Evolutionary conservation across 2,113 vertebrate genomes (phyloP).

Genomic region (mouse (Mus musculus)): DNA sequence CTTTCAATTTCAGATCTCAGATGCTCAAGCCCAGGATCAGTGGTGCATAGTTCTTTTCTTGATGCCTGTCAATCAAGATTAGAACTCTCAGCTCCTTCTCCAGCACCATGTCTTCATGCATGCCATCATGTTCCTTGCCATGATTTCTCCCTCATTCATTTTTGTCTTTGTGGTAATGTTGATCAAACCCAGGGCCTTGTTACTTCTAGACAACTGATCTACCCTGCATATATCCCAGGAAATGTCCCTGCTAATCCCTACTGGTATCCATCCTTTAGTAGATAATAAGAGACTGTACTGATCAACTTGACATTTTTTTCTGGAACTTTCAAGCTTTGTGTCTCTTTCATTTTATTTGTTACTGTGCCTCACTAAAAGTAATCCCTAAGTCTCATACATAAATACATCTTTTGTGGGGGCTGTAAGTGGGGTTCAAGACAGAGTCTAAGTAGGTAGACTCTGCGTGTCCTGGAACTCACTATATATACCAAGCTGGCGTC

Average conservation of each 20-base stretch:
- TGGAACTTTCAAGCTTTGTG: not conserved
- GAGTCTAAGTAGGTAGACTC: not conserved
- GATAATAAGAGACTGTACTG: not conserved
- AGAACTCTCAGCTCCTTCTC: not conserved
- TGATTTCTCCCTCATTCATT: not conserved
- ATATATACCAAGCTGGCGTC: not conserved
- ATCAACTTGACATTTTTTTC: not conserved
- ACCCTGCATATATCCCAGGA: no score
- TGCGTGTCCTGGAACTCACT: not conserved
- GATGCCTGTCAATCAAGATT: not conserved
- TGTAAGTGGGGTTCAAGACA: not conserved
- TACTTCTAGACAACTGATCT: not conserved
- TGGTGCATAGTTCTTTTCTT: not conserved
- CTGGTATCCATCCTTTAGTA: conserved; percentile 15
- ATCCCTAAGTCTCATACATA: not conserved
- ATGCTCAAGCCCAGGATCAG: not conserved
- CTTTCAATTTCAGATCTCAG: not conserved
- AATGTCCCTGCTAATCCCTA: conserved; percentile 1
- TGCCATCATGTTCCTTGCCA: not conserved
- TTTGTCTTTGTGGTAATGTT: not conserved
- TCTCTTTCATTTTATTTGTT: conserved; percentile 12
- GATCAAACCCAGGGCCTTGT: not conserved
- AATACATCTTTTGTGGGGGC: not conserved
- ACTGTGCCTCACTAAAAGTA: conserved; percentile 20
- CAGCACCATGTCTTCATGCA: not conserved